Conservation (phyloP, 2,797 vertebrate species). For the Coregonus ussuriensis region DNA sequence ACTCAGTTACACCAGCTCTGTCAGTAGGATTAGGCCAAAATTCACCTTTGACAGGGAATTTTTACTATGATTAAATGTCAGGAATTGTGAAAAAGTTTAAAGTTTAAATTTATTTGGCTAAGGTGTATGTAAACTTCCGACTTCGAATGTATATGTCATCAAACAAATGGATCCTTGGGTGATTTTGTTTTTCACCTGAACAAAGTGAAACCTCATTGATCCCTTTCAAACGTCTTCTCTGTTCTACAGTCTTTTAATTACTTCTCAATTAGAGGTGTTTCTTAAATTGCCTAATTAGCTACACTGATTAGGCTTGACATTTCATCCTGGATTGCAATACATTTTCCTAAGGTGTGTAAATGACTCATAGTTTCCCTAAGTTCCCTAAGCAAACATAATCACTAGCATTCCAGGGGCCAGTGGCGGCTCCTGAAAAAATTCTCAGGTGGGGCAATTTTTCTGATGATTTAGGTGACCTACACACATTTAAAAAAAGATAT, state of each 20-base stretch:
- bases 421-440: too few relatives aligned
- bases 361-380: conserved; percentile 25
- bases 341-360: conserved; percentile 51
- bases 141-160: conserved; percentile 24
- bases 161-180: conserved; percentile 52
- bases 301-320: conserved; percentile 69
- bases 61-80: too few relatives aligned
- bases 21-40: too few relatives aligned
- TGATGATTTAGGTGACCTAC: too few relatives aligned
- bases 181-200: conserved; percentile 51
- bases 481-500: too few relatives aligned
- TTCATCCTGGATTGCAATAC: conserved; percentile 52
- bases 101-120: too few relatives aligned
- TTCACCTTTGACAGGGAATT: too few relatives aligned
- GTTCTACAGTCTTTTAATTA: conserved; percentile 58
- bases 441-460: too few relatives aligned
- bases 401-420: conserved; percentile 30
- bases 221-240: conserved; percentile 10
- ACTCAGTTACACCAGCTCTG: too few relatives aligned
- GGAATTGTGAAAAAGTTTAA: too few relatives aligned
- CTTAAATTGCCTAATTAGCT: conserved; percentile 62
- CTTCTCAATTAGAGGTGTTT: conserved; percentile 62
- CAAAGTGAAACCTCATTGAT: conserved; percentile 1
- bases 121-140: too few relatives aligned
- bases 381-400: conserved; percentile 47